Evolutionary conservation across 2,797 vertebrate genomes (phyloP).

Genomic region (Antrozous pallidus): DNA sequence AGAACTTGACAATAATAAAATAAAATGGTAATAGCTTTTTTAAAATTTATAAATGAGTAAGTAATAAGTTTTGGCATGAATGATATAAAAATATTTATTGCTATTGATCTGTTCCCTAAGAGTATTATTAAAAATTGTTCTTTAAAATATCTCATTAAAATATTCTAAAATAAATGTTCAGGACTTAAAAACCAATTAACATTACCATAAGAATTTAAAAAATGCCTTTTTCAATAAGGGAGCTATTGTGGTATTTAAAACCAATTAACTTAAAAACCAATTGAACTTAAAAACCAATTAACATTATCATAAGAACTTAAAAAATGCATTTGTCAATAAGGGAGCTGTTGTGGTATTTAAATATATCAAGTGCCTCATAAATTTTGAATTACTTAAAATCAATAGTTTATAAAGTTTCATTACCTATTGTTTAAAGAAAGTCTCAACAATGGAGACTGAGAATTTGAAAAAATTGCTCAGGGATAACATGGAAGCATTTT

Average conservation of each 20-base stretch:
- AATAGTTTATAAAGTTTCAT: slow-evolving; percentile 15
- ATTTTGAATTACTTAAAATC: not conserved
- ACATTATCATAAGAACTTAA: not conserved
- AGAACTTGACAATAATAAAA: not conserved
- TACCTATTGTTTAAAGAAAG: not conserved
- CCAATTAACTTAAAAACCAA: not conserved
- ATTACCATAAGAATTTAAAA: not conserved
- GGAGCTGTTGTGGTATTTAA: not conserved
- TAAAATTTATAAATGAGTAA: not conserved
- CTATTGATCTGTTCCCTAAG: not conserved
- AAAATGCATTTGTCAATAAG: not conserved
- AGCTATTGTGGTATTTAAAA: not conserved
- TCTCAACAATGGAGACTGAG: not conserved
- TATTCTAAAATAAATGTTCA: slow-evolving; percentile 7
- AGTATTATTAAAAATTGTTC: not conserved
- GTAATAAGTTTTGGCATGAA: not conserved
- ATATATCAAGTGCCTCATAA: not conserved
- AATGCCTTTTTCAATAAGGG: not conserved
- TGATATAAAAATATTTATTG: not conserved
- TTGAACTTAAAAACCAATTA: not conserved
- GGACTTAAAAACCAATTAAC: not conserved
- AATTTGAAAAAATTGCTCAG: not conserved
- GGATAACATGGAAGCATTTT: not conserved
- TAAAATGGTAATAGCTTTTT: not conserved
- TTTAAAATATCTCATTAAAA: slow-evolving; percentile 25